Evolutionary conservation across 2,797 vertebrate species (phyloP).

Genomic region (Ispidina picta): DNA sequence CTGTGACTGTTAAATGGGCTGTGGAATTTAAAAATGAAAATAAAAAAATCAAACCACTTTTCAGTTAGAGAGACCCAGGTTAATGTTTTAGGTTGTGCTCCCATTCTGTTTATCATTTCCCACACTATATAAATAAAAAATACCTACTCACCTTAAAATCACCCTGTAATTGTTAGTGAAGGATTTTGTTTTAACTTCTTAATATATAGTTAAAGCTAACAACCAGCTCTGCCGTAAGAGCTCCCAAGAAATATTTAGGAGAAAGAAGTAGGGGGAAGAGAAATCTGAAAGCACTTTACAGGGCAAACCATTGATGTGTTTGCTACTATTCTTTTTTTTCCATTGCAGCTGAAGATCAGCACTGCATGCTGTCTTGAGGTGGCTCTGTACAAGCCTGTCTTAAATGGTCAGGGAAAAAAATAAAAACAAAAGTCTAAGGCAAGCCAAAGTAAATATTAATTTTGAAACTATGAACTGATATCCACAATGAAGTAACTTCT

Average conservation of each 20-base stretch:
- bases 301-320: background rate
- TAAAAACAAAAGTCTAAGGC: slow-evolving; percentile 58
- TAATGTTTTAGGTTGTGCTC: background rate
- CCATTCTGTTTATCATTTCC: background rate
- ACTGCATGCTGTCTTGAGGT: background rate
- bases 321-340: background rate
- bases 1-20: background rate
- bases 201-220: background rate
- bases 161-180: background rate
- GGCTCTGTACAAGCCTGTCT: background rate
- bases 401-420: slow-evolving; percentile 30
- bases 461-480: slow-evolving; percentile 55
- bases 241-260: background rate
- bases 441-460: slow-evolving; percentile 74
- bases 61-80: background rate
- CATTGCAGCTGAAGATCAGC: background rate
- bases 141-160: background rate
- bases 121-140: background rate
- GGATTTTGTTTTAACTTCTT: background rate
- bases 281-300: background rate
- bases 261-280: fast-evolving
- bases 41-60: background rate
- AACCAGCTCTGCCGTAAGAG: background rate
- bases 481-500: slow-evolving; percentile 70
- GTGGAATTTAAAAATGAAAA: background rate